Percentiles rank a stretch among this genome's conserved stretches.
Evolutionary conservation across 1,140 invertebrate species (phyloP).

Genomic region (Dryas iulia): DNA sequence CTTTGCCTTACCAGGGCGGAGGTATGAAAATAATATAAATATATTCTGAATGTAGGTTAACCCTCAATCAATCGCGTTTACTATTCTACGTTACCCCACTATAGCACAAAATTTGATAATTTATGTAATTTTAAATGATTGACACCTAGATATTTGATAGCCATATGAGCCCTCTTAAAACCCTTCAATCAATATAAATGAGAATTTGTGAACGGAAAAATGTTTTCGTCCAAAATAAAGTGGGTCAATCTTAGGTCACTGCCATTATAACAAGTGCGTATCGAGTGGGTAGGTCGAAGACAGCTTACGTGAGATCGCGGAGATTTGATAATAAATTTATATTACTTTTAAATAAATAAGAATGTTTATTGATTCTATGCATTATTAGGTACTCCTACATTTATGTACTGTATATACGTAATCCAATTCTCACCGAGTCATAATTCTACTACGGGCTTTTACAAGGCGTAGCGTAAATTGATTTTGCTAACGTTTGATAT

Average conservation of each 20-base stretch:
- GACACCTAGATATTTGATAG: neutral
- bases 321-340: slow-evolving; percentile 12
- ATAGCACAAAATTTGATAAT: too few relatives aligned
- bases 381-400: neutral
- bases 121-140: too few relatives aligned
- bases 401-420: too few relatives aligned
- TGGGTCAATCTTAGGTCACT: slow-evolving; percentile 32
- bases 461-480: neutral
- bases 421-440: neutral
- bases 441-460: neutral
- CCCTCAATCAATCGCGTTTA: too few relatives aligned
- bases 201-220: slow-evolving; percentile 15
- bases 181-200: neutral
- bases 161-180: neutral
- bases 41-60: too few relatives aligned
- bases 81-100: too few relatives aligned
- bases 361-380: slow-evolving; percentile 6
- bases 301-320: slow-evolving; percentile 2
- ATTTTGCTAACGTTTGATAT: neutral
- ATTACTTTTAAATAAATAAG: slow-evolving; percentile 9
- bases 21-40: too few relatives aligned
- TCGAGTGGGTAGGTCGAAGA: slow-evolving; percentile 24
- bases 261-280: slow-evolving; percentile 29
- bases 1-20: too few relatives aligned
- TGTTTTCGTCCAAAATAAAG: slow-evolving; percentile 28